Evolutionary conservation across 2,797 vertebrate species (phyloP), one percentile per base, ranked within the genome.

Genomic region (Hydrocynus forskahlii): DNA sequence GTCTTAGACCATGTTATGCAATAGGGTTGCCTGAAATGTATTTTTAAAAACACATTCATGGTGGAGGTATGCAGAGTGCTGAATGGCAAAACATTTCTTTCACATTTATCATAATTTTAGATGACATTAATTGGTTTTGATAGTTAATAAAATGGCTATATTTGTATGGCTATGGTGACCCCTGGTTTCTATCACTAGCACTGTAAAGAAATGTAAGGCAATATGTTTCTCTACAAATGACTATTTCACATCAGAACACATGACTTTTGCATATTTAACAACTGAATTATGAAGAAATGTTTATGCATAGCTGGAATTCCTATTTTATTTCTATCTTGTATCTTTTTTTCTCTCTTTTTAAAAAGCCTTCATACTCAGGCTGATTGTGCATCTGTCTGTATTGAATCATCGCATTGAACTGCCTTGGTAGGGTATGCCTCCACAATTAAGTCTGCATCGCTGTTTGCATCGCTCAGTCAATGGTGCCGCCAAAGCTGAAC

Each of bases 401-500:
- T 52, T 52, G 68, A 52, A 72, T 75, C 29, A 72, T 76, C 78
- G 63, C 77, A 48, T 71, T 29, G 60, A 69, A 54, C 54, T 59
- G 77, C 64, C 19, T 63, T 79, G 77, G 48, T 38, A 59, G 17
- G 14, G 40, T 29, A 54, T 73, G 72, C 48, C 72, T 72, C 66
- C 14, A 13, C 1, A 5, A 48, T 76, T 35, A 35, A 35, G 79
- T 71, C n/a, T n/a, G n/a, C n/a, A n/a, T n/a, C 71, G 78, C 48
- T 81, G 63, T 68, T 75, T 62, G 16, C 48, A 75, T 75, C 52
- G 57, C 54, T 64, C 79, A 75, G 70, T 50, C 68, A 64, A 64
- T 75, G 74, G 45, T 21, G 19, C 55, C 43, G 21, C 67, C 40
- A 70, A 35, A 70, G 23, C 78, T 63, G 52, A 63, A 80, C 54